A percentile compares a stretch with the other conserved stretches of the same genome.
phyloP scores from a whole-genome alignment of 2,113 vertebrate genomes.

The Anolis carolinensis region DNA sequence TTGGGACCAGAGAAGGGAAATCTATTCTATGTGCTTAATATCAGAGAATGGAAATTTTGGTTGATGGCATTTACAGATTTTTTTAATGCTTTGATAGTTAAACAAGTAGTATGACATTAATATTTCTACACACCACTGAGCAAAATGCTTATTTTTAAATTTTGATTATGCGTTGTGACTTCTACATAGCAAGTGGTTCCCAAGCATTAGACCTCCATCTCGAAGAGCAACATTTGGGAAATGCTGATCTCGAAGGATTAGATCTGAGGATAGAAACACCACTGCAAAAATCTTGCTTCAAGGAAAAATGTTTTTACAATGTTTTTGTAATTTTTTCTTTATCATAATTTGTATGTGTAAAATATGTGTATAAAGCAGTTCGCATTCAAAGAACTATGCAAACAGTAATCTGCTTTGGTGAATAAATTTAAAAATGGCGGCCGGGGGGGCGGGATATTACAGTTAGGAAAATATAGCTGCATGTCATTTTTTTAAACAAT shows the following conservation, averaged over 20 bases:
- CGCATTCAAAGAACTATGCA: conserved; percentile 29
- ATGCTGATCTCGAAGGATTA: not conserved
- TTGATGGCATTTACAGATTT: not conserved
- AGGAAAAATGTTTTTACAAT: conserved; percentile 35
- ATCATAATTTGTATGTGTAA: conserved; percentile 29
- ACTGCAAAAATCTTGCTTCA: conserved; percentile 51
- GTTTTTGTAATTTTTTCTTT: conserved; percentile 16
- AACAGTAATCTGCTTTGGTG: conserved; percentile 10
- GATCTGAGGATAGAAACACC: not conserved
- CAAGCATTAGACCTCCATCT: no score
- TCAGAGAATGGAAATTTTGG: not conserved
- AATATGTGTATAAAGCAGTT: conserved; percentile 17
- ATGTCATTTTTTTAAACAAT: not conserved
- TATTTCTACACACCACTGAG: not conserved
- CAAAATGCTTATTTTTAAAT: conserved; percentile 1
- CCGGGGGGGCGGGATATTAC: conserved; percentile 1
- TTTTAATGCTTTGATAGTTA: not conserved
- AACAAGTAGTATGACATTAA: not conserved
- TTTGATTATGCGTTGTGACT: not conserved
- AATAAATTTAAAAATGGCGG: not conserved
- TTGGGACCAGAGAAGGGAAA: not conserved
- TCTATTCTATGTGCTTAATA: not conserved
- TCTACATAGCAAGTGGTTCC: conserved; percentile 17
- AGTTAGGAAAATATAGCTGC: conserved; percentile 21
- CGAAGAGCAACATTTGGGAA: no score